Conservation (phyloP, 2,797 vertebrate genomes). For the Sebastes steindachneri region DNA sequence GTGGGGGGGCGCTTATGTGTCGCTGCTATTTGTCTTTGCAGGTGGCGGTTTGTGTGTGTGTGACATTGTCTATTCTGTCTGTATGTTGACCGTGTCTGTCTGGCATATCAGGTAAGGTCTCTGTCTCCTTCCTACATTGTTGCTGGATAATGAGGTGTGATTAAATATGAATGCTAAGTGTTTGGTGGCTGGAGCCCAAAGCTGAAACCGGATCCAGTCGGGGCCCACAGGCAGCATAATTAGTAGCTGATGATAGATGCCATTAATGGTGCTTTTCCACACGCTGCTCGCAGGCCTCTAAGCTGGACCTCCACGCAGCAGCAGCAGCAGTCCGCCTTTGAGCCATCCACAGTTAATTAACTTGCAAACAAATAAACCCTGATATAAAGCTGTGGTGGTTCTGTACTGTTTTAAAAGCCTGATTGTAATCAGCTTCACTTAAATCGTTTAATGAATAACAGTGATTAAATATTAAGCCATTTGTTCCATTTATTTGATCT, state of each 20-base stretch:
- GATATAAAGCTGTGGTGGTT: conserved; percentile 27
- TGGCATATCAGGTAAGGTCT: conserved; percentile 80
- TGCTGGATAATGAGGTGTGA: conserved; percentile 83
- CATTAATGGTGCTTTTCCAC: conserved; percentile 75
- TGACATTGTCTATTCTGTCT: conserved; percentile 49
- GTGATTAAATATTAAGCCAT: conserved; percentile 66
- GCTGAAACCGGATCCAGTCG: conserved; percentile 81
- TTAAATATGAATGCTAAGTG: conserved; percentile 89
- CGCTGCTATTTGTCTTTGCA: conserved; percentile 46
- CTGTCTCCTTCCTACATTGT: conserved; percentile 84
- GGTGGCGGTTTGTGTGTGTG: conserved; percentile 31
- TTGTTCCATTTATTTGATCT: conserved; percentile 69
- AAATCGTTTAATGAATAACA: conserved; percentile 54
- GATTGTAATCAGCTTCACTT: conserved; percentile 55
- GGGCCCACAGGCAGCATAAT: conserved; percentile 81
- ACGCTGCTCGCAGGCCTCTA: conserved; percentile 38
- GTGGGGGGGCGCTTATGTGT: neutral
- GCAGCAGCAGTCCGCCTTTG: conserved; percentile 57
- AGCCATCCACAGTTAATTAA: conserved; percentile 77
- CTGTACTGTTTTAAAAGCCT: neutral
- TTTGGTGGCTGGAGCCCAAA: conserved; percentile 85
- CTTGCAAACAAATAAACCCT: conserved; percentile 67
- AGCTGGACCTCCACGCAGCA: conserved; percentile 60
- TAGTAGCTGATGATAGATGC: conserved; percentile 85
- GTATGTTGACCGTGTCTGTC: conserved; percentile 71